Conservation (phyloP, 2,797 vertebrate species). For the Phoeniculus purpureus region DNA sequence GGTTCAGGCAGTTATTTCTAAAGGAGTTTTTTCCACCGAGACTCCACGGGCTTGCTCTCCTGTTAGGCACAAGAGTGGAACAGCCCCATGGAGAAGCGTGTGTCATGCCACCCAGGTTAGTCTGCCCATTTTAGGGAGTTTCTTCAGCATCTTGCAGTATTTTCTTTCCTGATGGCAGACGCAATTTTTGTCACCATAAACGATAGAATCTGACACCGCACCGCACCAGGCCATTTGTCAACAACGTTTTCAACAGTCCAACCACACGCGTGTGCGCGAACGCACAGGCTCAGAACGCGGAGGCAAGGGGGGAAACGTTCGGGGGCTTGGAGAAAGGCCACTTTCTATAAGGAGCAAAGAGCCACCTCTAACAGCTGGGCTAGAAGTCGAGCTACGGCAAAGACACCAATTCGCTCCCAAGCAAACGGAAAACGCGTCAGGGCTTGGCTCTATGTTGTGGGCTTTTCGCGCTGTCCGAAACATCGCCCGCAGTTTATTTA, state of each 20-base stretch:
- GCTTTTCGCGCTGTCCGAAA: neutral
- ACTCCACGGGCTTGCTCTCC: neutral
- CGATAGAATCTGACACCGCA: slow-evolving; percentile 30
- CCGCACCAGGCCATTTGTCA: slow-evolving; percentile 64
- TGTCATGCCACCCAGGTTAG: neutral
- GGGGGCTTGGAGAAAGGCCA: rapidly evolving
- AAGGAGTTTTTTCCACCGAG: rapidly evolving
- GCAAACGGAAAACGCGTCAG: rapidly evolving
- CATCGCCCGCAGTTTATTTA: neutral
- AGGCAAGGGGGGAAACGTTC: neutral
- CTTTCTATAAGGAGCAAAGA: neutral
- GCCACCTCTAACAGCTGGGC: rapidly evolving
- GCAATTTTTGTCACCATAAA: neutral
- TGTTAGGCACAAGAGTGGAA: rapidly evolving
- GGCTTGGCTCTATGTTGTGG: neutral
- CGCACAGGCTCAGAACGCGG: neutral
- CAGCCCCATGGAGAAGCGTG: neutral
- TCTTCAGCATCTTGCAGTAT: rapidly evolving
- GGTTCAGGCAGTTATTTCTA: neutral
- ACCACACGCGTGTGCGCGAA: slow-evolving; percentile 2
- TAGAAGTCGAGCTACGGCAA: rapidly evolving
- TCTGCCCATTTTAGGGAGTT: neutral
- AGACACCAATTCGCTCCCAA: rapidly evolving
- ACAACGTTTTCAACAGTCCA: slow-evolving; percentile 54
- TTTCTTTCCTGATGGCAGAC: neutral